A percentile compares a stretch with the other conserved stretches of the same genome.
These are phyloP conservation scores for Stenotaenia linearis DNA, from an alignment of 2,888 invertebrate species.

Conservation along the genomic window DNA sequence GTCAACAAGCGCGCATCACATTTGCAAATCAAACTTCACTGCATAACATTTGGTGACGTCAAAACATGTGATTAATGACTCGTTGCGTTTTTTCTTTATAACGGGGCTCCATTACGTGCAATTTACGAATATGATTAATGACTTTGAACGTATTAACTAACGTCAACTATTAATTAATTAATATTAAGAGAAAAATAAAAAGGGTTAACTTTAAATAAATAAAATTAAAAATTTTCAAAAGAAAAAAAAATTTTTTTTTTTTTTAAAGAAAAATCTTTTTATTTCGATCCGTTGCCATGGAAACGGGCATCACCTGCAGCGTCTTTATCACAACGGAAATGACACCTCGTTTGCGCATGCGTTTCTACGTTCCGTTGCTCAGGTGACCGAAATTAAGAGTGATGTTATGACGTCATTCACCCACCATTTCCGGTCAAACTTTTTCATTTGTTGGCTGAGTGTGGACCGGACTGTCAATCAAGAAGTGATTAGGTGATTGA, in stretches of 20 bases:
- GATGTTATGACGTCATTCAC: background rate
- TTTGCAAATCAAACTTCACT: background rate
- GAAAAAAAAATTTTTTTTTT: background rate
- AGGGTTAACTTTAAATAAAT: background rate
- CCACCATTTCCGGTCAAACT: background rate
- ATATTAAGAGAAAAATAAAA: background rate
- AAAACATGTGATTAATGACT: constrained; percentile 15
- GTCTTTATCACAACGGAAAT: background rate
- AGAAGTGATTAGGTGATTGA: background rate
- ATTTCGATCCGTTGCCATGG: background rate
- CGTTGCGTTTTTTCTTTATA: background rate
- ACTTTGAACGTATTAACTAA: background rate
- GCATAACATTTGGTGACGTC: constrained; percentile 13
- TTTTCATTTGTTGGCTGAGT: background rate
- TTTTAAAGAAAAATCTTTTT: background rate
- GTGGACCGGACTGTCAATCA: background rate
- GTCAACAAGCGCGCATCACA: background rate
- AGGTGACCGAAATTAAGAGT: background rate
- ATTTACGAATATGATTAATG: background rate
- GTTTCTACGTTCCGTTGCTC: background rate
- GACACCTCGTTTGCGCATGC: constrained; percentile 7
- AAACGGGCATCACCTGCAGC: background rate
- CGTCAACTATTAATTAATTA: background rate
- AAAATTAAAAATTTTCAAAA: background rate
- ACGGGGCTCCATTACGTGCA: background rate